Conservation (phyloP, 2,797 vertebrate genomes). For the Novumbra hubbsi region DNA sequence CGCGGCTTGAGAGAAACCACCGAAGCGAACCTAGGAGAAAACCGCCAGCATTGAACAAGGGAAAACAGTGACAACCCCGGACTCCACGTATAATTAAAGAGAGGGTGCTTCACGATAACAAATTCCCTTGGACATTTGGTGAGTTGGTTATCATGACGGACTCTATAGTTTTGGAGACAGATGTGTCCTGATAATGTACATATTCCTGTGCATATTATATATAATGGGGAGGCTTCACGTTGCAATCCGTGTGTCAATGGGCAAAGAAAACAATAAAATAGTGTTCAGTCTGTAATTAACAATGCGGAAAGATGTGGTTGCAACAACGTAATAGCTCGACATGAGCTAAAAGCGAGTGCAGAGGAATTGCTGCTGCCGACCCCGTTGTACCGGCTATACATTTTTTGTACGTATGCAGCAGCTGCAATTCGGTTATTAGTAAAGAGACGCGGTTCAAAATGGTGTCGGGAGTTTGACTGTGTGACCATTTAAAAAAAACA, state of each 20-base stretch:
- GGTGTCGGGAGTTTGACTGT: conserved; percentile 43
- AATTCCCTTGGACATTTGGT: conserved; percentile 10
- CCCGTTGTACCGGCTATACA: conserved; percentile 25
- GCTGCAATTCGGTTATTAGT: conserved; percentile 10
- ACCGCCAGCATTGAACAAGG: conserved; percentile 30
- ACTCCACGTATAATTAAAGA: not conserved
- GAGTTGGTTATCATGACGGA: not conserved
- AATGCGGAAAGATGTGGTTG: not conserved
- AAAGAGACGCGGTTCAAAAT: conserved; percentile 53
- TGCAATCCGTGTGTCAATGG: not conserved
- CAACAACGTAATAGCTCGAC: conserved; percentile 12
- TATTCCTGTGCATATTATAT: not conserved
- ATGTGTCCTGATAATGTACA: conserved; percentile 2
- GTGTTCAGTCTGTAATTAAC: not conserved
- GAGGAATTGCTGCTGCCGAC: conserved; percentile 11
- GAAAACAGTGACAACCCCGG: conserved; percentile 7
- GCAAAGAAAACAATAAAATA: not conserved
- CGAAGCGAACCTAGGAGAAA: conserved; percentile 28
- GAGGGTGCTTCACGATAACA: not conserved
- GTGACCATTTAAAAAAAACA: conserved; percentile 46
- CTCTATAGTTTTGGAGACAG: conserved; percentile 1
- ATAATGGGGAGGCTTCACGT: not conserved
- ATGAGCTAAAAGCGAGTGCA: conserved; percentile 15
- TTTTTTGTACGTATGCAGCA: conserved; percentile 23
- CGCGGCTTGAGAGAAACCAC: conserved; percentile 42